These are phyloP conservation scores for Apamea monoglypha DNA, from an alignment of 2,888 invertebrate genomes.

Conservation along the genomic window DNA sequence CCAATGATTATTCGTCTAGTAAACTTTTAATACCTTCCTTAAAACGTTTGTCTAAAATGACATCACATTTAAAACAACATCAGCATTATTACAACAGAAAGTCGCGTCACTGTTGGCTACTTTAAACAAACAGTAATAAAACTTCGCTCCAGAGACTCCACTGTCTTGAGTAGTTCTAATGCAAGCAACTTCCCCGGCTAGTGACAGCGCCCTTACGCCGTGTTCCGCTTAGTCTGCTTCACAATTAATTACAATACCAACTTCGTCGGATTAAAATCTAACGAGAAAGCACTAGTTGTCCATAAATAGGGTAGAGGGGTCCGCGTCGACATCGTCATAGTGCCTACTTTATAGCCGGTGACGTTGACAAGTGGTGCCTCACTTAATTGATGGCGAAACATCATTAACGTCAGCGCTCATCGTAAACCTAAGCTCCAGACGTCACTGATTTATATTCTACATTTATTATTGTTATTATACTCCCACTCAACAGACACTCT, in stretches of 20 bases:
- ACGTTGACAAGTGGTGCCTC: conserved; percentile 56
- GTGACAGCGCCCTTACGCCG: not conserved
- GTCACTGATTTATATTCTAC: conserved; percentile 56
- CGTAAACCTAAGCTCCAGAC: conserved; percentile 38
- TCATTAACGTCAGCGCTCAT: conserved; percentile 64
- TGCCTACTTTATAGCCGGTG: conserved; percentile 43
- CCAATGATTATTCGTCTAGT: not conserved
- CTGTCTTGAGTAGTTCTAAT: conserved; percentile 19
- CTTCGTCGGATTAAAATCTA: conserved; percentile 41
- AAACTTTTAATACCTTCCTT: too few relatives aligned
- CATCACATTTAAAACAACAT: not conserved
- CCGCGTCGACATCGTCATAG: conserved; percentile 21
- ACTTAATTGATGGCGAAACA: conserved; percentile 66
- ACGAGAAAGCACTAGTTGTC: conserved; percentile 41
- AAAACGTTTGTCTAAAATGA: not conserved
- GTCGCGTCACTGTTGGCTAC: not conserved
- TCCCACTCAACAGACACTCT: conserved; percentile 32
- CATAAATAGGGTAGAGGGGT: conserved; percentile 36
- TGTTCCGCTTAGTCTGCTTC: conserved; percentile 36
- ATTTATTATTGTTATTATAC: conserved; percentile 47
- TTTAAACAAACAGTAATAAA: conserved; percentile 26
- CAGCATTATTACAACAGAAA: not conserved
- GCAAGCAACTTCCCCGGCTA: conserved; percentile 22
- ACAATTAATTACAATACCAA: conserved; percentile 60
- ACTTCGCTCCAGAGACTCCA: conserved; percentile 13